Evolutionary conservation across 1,140 invertebrate species (phyloP).

Genomic region (Melipona quadrifasciata): DNA sequence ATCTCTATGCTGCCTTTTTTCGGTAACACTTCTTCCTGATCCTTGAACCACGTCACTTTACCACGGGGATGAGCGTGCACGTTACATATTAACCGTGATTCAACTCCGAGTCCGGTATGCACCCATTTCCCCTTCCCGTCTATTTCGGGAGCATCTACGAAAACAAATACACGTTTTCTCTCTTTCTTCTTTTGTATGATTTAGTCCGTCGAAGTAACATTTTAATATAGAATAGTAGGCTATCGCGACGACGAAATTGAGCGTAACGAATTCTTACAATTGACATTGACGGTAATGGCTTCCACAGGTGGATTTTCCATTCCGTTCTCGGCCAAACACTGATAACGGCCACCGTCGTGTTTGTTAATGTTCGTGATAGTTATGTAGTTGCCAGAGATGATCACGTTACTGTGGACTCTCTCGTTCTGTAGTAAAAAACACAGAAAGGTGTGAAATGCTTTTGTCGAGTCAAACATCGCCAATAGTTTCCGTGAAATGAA

Average conservation of each 20-base stretch:
- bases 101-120: slow-evolving; percentile 79
- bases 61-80: slow-evolving; percentile 81
- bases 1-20: slow-evolving; percentile 54
- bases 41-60: slow-evolving; percentile 73
- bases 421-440: slow-evolving; percentile 57
- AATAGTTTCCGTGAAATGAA: neutral
- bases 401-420: slow-evolving; percentile 46
- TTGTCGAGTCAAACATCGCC: neutral
- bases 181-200: slow-evolving; percentile 4
- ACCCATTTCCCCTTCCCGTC: slow-evolving; percentile 77
- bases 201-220: neutral
- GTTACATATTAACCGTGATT: slow-evolving; percentile 80
- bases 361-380: slow-evolving; percentile 69
- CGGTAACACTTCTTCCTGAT: slow-evolving; percentile 47
- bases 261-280: slow-evolving; percentile 62
- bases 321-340: slow-evolving; percentile 71
- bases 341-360: slow-evolving; percentile 69
- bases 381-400: slow-evolving; percentile 53
- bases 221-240: slow-evolving; percentile 19
- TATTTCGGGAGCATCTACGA: slow-evolving; percentile 79
- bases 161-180: slow-evolving; percentile 36
- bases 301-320: slow-evolving; percentile 49
- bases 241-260: neutral
- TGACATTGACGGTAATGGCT: slow-evolving; percentile 64
- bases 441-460: neutral